A percentile compares a stretch with the other conserved stretches of the same genome.
Evolutionary conservation across 2,797 vertebrate species (phyloP).

Genomic region (Lepus oiostolus): DNA sequence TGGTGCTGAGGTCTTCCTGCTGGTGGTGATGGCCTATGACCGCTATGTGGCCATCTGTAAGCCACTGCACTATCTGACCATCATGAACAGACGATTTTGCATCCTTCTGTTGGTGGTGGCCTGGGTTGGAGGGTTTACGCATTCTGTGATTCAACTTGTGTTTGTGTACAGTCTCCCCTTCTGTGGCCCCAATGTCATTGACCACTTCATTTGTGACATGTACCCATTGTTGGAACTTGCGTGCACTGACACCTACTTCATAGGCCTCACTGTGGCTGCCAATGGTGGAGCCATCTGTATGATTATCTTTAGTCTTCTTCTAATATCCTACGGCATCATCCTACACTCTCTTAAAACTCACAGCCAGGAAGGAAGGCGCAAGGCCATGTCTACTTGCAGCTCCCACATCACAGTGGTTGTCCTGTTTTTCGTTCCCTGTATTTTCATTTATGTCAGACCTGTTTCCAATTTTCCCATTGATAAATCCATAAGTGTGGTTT

Average conservation of each 20-base stretch:
- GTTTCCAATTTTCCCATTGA: slow-evolving; percentile 62
- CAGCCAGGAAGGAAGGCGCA: slow-evolving; percentile 59
- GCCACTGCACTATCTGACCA: slow-evolving; percentile 58
- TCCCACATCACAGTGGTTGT: slow-evolving; percentile 71
- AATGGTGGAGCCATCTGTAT: slow-evolving; percentile 65
- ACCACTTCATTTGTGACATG: slow-evolving; percentile 73
- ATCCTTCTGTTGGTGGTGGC: background rate
- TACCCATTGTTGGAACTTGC: slow-evolving; percentile 62
- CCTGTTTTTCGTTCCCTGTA: slow-evolving; percentile 76
- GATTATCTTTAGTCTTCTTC: slow-evolving; percentile 43
- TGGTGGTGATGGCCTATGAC: slow-evolving; percentile 63
- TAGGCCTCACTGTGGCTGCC: slow-evolving; percentile 53
- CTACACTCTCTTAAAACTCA: slow-evolving; percentile 58
- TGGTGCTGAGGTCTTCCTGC: slow-evolving; percentile 46
- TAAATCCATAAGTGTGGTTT: slow-evolving; percentile 65
- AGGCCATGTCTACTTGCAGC: slow-evolving; percentile 77
- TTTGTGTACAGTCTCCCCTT: slow-evolving; percentile 55
- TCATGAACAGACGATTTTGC: slow-evolving; percentile 55
- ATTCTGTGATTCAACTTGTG: slow-evolving; percentile 62
- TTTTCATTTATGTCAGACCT: slow-evolving; percentile 77
- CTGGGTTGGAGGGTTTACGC: slow-evolving; percentile 44
- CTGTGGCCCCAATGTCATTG: slow-evolving; percentile 60
- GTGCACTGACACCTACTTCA: slow-evolving; percentile 52
- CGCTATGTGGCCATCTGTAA: slow-evolving; percentile 71
- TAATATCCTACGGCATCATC: slow-evolving; percentile 68